Evolutionary conservation across 2,888 invertebrate genomes (phyloP), one percentile per base, ranked within the genome.

Genomic region (Coelinius sp.): DNA sequence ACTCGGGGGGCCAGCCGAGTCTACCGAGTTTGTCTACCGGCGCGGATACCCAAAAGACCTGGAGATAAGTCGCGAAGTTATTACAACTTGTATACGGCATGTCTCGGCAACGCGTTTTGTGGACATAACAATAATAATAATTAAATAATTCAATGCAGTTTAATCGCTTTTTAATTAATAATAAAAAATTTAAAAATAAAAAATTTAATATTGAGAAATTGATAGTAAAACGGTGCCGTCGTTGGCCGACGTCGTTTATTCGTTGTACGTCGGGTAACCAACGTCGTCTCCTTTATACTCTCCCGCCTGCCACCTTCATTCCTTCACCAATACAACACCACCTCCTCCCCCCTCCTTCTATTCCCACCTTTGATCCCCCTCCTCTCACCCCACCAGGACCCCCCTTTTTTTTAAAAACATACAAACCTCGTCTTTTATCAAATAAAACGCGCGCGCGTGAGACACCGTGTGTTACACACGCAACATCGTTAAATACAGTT

Each of bases 1-100:
- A 83, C 81, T 80, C 83, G 84, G 82, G 83, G 82, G 81, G 81
- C 84, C 84, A 82, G 83, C 84, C 84, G 85, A 84, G 85, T 86
- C 84, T 85, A 84, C 85, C 86, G 85, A 84, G 84, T 85, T 85
- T 86, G 83, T 86, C 84, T 84, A 83, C 84, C 85, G 85, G 84
- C 81, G 83, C 84, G 84, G 82, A 79, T 80, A 81, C 41, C 81
- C 81, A 82, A 81, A 82, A 84, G 83, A 82, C 82, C 82, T 79
- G 82, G 82, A 82, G 81, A 79, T 80, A 81, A 83, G 79, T 79
- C 81, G 80, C 80, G 80, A 24, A 81, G 80, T 80, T 80, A 80
- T 76, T 76, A 77, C 73, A 0, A 25, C 5, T n/a, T n/a, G n/a
- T n/a, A n/a, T n/a, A 76, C 82, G 79, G 81, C 82, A 81, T 81